Evolutionary conservation across 2,113 vertebrate genomes (phyloP).

Genomic region (Narcine bancroftii): DNA sequence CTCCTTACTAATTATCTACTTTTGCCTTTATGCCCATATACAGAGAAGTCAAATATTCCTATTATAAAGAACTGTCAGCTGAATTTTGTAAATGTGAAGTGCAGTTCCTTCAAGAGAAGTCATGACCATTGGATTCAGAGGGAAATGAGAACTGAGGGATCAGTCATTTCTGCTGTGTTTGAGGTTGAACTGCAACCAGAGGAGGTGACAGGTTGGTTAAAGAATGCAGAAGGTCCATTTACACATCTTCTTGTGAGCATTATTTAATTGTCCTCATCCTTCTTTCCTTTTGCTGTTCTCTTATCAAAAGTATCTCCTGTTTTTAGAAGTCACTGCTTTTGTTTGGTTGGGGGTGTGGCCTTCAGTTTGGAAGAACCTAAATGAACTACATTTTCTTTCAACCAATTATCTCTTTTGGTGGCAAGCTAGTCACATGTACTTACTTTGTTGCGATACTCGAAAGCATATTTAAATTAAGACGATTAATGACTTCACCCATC

Average conservation of each 20-base stretch:
- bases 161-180: constrained; percentile 81
- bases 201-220: constrained; percentile 99
- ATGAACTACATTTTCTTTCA: not conserved
- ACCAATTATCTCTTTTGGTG: not conserved
- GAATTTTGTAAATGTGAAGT: constrained; percentile 84
- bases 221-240: constrained; percentile 46
- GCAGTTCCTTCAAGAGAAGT: constrained; percentile 64
- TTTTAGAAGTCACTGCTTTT: constrained; percentile 51
- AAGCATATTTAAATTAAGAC: not conserved
- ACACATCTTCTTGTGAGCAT: constrained; percentile 45
- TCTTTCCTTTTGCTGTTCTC: constrained; percentile 44
- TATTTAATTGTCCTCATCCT: constrained; percentile 45
- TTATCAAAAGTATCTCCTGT: constrained; percentile 90
- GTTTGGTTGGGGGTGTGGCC: not conserved
- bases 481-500: not conserved
- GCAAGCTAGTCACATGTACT: not conserved
- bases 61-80: constrained; percentile 80
- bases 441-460: not conserved
- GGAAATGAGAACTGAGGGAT: constrained; percentile 63
- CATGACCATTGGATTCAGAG: constrained; percentile 67
- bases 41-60: constrained; percentile 52
- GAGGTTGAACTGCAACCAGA: constrained; percentile 83
- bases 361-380: not conserved
- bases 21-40: constrained; percentile 72
- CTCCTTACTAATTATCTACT: constrained; percentile 47